Base-by-base conservation (phyloP, 2,888 invertebrate species). In the Hemicrepidius hirtus region DNA sequence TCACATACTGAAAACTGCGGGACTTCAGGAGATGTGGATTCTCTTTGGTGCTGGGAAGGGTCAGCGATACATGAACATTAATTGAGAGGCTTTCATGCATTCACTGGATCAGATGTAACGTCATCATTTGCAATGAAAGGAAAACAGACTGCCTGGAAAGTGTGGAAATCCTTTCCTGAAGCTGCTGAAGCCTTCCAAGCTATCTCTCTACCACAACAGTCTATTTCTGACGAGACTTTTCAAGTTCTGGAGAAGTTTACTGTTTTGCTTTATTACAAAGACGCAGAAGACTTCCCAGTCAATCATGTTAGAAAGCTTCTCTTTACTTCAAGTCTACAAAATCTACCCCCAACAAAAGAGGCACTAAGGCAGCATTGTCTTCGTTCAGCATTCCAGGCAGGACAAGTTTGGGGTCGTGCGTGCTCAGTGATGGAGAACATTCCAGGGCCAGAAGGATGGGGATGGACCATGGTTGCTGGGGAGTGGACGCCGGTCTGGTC, bases 271-370 rank as follows among this genome's bases (percentile, higher is more conserved):
- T 62, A 62, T 44, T 62, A 20, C 40, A 24, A 62, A 41, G 21
- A 40, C 9, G 41, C 20, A 40, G 44, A 62, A 62, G 20, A 62
- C 41, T 41, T 62, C 24, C 20, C 62, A 21, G 62, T 41, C 12
- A 62, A 62, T 62, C 44, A 44, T 62, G 41, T 62, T 41, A 62
- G 62, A 41, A 62, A 62, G 44, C 24, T 62, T 62, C 44, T 62
- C 18, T 59, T 59, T 37, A 59, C 16, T 59, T 59, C 46, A 46
- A 46, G 46, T 46, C 46, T 46, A 46, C 18, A 46, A 46, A 46
- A 16, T 16, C 13, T 46, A 5, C 24, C 24, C 2, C 24, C 24
- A 24, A 24, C 24, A 3, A 5, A 5, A 24, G 24, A 24, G 24
- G 24, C 24, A 24, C 5, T 5, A 24, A 24, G 24, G 24, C 24